phyloP scores from a whole-genome alignment of 2,113 vertebrate genomes.

The Sinocyclocheilus rhinocerous region DNA sequence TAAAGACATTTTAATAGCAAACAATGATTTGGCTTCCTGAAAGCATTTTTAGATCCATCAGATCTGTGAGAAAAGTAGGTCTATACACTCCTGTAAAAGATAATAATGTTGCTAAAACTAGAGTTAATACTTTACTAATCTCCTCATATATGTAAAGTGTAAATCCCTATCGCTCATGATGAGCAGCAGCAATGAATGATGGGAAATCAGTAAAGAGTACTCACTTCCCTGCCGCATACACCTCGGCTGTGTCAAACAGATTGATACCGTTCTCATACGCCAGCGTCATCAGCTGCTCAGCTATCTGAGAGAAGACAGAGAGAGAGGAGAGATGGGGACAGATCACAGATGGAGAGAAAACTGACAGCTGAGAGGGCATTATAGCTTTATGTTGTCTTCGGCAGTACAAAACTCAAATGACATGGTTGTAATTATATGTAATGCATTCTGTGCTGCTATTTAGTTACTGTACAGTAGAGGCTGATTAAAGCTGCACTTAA shows the following conservation, averaged over 20 bases:
- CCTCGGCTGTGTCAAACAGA: constrained; percentile 92
- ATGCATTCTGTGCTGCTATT: neutral
- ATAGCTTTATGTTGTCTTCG: neutral
- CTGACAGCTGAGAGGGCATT: neutral
- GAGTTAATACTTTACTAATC: constrained; percentile 15
- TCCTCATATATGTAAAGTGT: neutral
- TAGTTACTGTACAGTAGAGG: neutral
- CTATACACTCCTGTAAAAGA: neutral
- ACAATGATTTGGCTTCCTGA: neutral
- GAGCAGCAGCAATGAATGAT: constrained; percentile 12
- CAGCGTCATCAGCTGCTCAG: constrained; percentile 90
- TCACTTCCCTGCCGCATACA: constrained; percentile 89
- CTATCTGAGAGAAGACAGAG: constrained; percentile 76
- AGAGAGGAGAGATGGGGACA: constrained; percentile 19
- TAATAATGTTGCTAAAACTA: neutral
- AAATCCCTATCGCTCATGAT: neutral
- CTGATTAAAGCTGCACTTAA: neutral
- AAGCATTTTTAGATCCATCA: neutral
- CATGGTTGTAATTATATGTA: neutral
- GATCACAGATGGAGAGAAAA: constrained; percentile 30
- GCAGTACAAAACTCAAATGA: neutral
- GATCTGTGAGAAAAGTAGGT: neutral
- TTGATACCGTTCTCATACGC: constrained; percentile 96
- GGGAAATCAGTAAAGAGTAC: constrained; percentile 62
- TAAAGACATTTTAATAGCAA: neutral